These are phyloP conservation scores for Calameuta filiformis DNA, from an alignment of 2,888 invertebrate species.

Conservation along the genomic window DNA sequence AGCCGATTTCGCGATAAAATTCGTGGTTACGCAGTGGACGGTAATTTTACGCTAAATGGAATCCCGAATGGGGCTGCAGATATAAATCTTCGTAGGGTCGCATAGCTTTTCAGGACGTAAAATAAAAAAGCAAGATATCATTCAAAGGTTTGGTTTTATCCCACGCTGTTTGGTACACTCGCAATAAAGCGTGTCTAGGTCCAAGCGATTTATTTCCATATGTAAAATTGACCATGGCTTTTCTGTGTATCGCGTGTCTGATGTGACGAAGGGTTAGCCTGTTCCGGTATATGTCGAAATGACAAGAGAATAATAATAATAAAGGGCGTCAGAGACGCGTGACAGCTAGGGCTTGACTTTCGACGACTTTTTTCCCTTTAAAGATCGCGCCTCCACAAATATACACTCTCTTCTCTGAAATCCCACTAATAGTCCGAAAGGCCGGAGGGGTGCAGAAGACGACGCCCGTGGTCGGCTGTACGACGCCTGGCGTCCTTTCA, in stretches of 20 bases:
- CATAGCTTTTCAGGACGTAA: neutral
- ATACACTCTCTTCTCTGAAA: neutral
- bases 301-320: neutral
- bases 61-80: neutral
- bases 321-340: neutral
- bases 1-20: neutral
- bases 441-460: neutral
- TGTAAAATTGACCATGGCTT: neutral
- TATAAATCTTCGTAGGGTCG: neutral
- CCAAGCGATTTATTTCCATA: neutral
- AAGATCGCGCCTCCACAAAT: conserved; percentile 7
- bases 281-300: neutral
- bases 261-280: neutral
- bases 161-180: neutral
- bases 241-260: neutral
- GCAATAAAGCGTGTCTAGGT: neutral
- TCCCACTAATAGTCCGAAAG: neutral
- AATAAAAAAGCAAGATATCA: neutral
- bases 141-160: neutral
- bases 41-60: neutral
- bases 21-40: neutral
- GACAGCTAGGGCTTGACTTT: neutral
- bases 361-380: neutral
- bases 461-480: neutral
- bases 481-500: neutral